Base-by-base conservation (phyloP, 2,797 vertebrate species). In the Catharus ustulatus region DNA sequence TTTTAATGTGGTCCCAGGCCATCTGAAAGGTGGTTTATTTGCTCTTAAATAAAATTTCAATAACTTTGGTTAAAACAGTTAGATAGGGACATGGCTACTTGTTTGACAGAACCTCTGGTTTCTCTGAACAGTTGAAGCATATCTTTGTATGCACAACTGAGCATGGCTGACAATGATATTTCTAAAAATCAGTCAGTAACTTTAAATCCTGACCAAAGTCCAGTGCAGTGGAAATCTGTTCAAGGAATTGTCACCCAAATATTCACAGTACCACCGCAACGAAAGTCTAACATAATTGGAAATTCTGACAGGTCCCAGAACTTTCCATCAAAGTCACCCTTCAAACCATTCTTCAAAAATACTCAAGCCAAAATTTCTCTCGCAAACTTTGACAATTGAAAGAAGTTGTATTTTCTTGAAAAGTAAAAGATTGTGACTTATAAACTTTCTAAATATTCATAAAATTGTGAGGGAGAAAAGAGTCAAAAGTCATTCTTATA, bases 271-370 rank as follows among this genome's bases (percentile, higher is more conserved):
- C 13, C 48, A 22, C 10, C 20, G 42, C 30, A 23, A 19, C 0
- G 2, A 19, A 82, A n/a, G 2, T 10, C 5, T 5, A 40, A 45
- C 1, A 4, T 13, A 15, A 66, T 59, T 0, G 0, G 42, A 87
- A 58, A 13, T 23, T 51, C 30, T 58, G n/a, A 32, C 9, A 51
- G 5, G 8, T 63, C 11, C 11, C 15, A 26, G 36, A 57, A 5
- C 15, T 66, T 78, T 79, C 46, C 22, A 43, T 67, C 19, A 59
- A 74, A 84, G 29, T 21, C n/a, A 22, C 17, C 42, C 26, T 42
- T 13, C 29, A 21, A 77, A 62, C 15, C 4, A 32, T 34, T 26
- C 42, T 51, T 57, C 32, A 76, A 45, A 93, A 89, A 24, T 51
- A 59, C 38, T 64, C 11, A 15, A 54, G 32, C 4, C 30, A 46